Conservation (phyloP, 2,888 invertebrate genomes). For the Rhodophaea formosa region DNA sequence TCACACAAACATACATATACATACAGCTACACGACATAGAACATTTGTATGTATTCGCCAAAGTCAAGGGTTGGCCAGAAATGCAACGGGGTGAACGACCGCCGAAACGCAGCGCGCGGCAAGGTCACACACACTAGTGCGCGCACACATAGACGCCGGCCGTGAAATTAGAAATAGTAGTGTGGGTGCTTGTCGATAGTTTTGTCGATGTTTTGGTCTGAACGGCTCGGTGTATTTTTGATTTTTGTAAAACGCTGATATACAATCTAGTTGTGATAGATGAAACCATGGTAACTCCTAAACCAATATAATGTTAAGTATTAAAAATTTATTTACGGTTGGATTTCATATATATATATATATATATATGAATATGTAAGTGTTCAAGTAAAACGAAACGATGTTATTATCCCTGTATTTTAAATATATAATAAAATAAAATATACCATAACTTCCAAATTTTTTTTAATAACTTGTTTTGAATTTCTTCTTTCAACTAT, state of each 20-base stretch:
- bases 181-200: slow-evolving; percentile 45
- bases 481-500: no score
- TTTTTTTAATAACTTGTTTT: no score
- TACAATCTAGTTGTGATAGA: no score
- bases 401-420: no score
- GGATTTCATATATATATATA: no score
- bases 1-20: slow-evolving; percentile 1
- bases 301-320: no score
- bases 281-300: no score
- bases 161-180: slow-evolving; percentile 78
- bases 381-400: no score
- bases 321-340: no score
- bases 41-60: slow-evolving; percentile 39
- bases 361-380: no score
- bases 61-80: slow-evolving; percentile 72
- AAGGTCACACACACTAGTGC: slow-evolving; percentile 75
- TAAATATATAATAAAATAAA: no score
- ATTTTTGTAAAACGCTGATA: not conserved
- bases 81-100: slow-evolving; percentile 72
- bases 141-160: slow-evolving; percentile 58
- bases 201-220: slow-evolving; percentile 21
- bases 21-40: slow-evolving; percentile 21
- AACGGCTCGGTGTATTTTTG: not conserved
- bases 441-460: no score
- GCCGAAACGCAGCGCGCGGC: slow-evolving; percentile 71